A percentile compares a stretch with the other conserved stretches of the same genome.
Evolutionary conservation across 2,888 invertebrate genomes (phyloP).

Genomic region (Metellina segmentata): DNA sequence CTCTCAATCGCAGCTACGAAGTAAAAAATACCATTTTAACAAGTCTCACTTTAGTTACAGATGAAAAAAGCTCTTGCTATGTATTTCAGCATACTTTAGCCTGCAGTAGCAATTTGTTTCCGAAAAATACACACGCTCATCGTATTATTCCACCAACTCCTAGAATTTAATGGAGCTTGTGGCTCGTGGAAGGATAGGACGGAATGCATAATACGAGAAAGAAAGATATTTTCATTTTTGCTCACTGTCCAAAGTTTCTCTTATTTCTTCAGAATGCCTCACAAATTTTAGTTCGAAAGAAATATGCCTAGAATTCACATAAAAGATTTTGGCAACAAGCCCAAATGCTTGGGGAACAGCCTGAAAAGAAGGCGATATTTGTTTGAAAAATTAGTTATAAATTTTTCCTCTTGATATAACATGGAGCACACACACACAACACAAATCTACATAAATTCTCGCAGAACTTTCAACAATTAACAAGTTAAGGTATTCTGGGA

Average conservation of each 20-base stretch:
- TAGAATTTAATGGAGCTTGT: not conserved
- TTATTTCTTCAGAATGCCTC: not conserved
- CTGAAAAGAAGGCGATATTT: not conserved
- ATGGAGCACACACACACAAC: not conserved
- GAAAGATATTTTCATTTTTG: not conserved
- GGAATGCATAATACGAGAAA: not conserved
- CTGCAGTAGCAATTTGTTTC: not conserved
- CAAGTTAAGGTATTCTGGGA: not conserved
- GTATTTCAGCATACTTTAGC: not conserved
- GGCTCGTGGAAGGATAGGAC: not conserved
- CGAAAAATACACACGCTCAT: conserved; percentile 1
- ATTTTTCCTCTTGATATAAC: not conserved
- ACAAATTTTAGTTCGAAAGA: not conserved
- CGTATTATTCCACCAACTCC: not conserved
- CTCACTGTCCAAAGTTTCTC: not conserved
- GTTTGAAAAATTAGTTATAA: not conserved
- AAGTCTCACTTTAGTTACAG: not conserved
- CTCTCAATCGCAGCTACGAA: too few relatives aligned
- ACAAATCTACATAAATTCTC: not conserved
- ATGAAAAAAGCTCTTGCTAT: not conserved
- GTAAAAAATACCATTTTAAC: not conserved
- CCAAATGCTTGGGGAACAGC: not conserved
- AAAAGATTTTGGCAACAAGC: conserved; percentile 37
- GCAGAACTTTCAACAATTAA: not conserved
- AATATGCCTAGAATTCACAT: conserved; percentile 5